Percentiles rank a stretch among this genome's conserved stretches.
Evolutionary conservation across 2,113 vertebrate genomes (phyloP).

Genomic region (Etheostoma cragini): DNA sequence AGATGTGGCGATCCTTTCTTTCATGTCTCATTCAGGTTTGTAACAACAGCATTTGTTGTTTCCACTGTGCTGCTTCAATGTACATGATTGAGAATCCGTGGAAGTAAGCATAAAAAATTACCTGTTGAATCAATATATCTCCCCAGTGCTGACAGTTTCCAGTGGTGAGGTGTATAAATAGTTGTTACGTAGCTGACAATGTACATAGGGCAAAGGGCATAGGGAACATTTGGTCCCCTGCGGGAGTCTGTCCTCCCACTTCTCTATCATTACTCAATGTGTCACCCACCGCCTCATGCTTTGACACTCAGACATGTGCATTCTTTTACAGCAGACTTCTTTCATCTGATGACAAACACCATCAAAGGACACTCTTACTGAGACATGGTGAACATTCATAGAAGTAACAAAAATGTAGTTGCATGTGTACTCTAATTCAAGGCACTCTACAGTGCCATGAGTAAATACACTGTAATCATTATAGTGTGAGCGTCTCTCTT

Average conservation of each 20-base stretch:
- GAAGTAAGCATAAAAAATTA: slow-evolving; percentile 34
- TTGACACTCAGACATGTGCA: slow-evolving; percentile 36
- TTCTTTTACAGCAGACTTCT: not conserved
- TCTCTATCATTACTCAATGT: slow-evolving; percentile 69
- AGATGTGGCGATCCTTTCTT: slow-evolving; percentile 8
- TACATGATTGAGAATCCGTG: slow-evolving; percentile 12
- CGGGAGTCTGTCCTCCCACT: slow-evolving; percentile 53
- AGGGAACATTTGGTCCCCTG: slow-evolving; percentile 51
- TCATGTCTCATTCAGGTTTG: not conserved
- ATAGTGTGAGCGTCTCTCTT: slow-evolving; percentile 15
- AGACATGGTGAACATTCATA: not conserved
- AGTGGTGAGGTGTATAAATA: slow-evolving; percentile 62
- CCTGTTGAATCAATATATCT: slow-evolving; percentile 50
- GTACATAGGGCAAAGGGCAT: slow-evolving; percentile 47
- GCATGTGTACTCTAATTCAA: not conserved
- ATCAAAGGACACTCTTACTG: not conserved
- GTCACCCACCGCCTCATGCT: slow-evolving; percentile 40
- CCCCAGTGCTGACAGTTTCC: slow-evolving; percentile 37
- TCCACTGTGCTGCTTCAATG: not conserved
- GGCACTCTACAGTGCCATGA: not conserved
- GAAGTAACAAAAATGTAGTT: not conserved
- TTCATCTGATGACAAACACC: slow-evolving; percentile 2
- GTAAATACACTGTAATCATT: slow-evolving; percentile 2
- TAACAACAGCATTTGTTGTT: not conserved
- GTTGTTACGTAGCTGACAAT: slow-evolving; percentile 40